A percentile compares a stretch with the other conserved stretches of the same genome.
Evolutionary conservation across 2,888 invertebrate species (phyloP).

Genomic region (Psococerastis gibbosa): DNA sequence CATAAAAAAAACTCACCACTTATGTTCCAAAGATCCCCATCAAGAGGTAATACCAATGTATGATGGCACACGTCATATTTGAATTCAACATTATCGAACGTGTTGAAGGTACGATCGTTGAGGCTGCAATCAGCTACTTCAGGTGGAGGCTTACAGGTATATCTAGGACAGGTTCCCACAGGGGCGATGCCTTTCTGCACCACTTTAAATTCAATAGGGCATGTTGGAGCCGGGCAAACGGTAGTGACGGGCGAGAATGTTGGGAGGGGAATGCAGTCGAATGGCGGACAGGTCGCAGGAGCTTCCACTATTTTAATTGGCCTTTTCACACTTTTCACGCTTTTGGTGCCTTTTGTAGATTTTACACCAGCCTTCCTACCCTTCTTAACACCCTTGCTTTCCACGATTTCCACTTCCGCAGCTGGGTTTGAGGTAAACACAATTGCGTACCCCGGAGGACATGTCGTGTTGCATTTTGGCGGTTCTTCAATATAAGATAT

Average conservation of each 20-base stretch:
- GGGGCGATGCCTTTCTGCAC: slow-evolving; percentile 22
- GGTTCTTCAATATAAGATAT: slow-evolving; percentile 12
- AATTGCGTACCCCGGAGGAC: slow-evolving; percentile 9
- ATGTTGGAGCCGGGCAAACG: slow-evolving; percentile 29
- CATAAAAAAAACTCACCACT: no score
- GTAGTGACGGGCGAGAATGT: slow-evolving; percentile 20
- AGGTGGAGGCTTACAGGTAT: slow-evolving; percentile 42
- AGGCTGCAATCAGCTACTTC: slow-evolving; percentile 47
- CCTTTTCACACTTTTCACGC: not conserved
- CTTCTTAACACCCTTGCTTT: not conserved
- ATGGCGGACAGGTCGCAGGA: slow-evolving; percentile 16
- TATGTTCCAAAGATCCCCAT: no score
- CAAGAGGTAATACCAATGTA: no score
- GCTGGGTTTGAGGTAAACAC: not conserved
- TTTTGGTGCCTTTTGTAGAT: not conserved
- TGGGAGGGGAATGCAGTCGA: slow-evolving; percentile 16
- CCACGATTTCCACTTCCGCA: not conserved
- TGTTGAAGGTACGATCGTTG: slow-evolving; percentile 56
- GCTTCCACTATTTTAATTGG: not conserved
- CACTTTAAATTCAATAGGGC: slow-evolving; percentile 31
- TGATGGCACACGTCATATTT: slow-evolving; percentile 70
- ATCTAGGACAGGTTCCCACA: slow-evolving; percentile 26
- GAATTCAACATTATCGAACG: slow-evolving; percentile 60
- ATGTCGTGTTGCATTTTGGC: not conserved
- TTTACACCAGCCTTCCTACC: not conserved